Base-by-base conservation (phyloP, 2,888 invertebrate genomes). In the Theretra japonica region DNA sequence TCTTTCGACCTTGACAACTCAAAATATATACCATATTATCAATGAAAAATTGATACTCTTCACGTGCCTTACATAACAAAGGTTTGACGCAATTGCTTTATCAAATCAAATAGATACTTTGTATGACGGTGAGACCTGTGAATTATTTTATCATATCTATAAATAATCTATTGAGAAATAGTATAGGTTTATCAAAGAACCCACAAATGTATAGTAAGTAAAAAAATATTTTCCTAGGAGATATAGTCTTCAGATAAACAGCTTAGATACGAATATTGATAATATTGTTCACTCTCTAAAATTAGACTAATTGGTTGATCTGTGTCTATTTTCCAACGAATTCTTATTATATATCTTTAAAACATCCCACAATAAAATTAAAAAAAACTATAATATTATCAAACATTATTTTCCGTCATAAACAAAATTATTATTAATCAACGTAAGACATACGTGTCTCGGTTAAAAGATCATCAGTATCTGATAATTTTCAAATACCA, bases 11-110 rank as follows among this genome's bases (percentile, higher is more conserved):
- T 23, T 65, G 17, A 65, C 33, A 65, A 17, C 48, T 65, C 23
- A 65, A 65, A 65, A 65, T 48, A 48, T 23, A 23, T 6, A 41
- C n/a, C n/a, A 65, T 48, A 65, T 65, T 65, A 48, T 65, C 65
- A 65, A 65, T 65, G 41, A 65, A 21, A 41, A 41, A 65, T 65
- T 41, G 41, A 41, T 23, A 33, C 19, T n/a, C 6, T 53, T 62
- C 62, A 62, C 62, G 62, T 33, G 62, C 41, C 21, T 0, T 17
- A 48, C 28, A 5, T 28, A 48, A 23, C 48, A 48, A 23, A 23
- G 17, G 48, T 6, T 48, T 25, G 48, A 65, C 41, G 48, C 23
- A 65, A 41, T 21, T 21, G 19, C 23, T 21, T 41, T 48, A 19
- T 33, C 30, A 41, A 41, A 33, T 21, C 23, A 11, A 21, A 60